These are phyloP conservation scores for Psammodynastes pulverulentus DNA, from an alignment of 2,113 vertebrate genomes.

Conservation along the genomic window DNA sequence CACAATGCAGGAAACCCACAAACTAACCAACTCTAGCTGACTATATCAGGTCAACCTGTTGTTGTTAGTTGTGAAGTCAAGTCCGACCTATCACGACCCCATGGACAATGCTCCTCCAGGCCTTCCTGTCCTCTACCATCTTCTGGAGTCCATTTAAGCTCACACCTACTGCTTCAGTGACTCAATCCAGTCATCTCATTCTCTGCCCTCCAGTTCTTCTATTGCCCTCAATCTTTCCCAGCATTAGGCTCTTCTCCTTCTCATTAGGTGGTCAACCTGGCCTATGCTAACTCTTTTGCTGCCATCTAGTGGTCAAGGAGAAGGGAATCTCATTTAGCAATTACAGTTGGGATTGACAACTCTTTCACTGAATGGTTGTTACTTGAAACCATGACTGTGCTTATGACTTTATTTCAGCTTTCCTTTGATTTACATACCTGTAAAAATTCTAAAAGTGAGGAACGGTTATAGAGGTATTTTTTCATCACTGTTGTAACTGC, in stretches of 20 bases:
- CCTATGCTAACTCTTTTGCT: not conserved
- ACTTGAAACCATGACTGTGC: not conserved
- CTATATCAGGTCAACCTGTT: not conserved
- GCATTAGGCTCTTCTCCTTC: no score
- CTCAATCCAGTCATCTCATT: no score
- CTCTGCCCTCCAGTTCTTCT: no score
- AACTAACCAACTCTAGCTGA: not conserved
- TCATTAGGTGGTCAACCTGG: no score
- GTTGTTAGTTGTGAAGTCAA: no score
- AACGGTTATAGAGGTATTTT: not conserved
- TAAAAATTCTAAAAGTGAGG: not conserved
- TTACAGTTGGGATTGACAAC: not conserved
- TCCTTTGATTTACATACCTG: not conserved
- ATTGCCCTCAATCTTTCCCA: no score
- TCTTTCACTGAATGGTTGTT: not conserved
- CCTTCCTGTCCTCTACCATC: no score
- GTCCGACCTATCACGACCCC: no score
- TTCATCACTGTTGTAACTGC: not conserved
- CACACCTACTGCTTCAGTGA: no score
- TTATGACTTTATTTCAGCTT: not conserved
- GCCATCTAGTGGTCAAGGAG: not conserved
- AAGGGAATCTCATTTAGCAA: not conserved
- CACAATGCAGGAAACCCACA: not conserved
- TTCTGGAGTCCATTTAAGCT: no score
- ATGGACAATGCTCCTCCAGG: no score